Conservation (phyloP, 2,797 vertebrate species). For the Myiotriccus ornatus region DNA sequence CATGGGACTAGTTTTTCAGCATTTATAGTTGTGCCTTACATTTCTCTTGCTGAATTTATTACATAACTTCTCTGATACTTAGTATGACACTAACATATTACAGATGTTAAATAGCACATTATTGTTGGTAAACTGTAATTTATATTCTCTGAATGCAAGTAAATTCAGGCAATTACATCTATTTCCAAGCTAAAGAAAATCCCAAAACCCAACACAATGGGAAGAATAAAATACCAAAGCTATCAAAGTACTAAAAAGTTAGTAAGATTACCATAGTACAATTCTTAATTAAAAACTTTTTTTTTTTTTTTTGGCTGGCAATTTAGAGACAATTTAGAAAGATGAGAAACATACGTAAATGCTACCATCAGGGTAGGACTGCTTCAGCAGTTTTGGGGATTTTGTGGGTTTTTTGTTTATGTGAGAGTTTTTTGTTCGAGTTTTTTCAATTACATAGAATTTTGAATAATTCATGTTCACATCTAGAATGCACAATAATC, state of each 20-base stretch:
- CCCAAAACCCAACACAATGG: background rate
- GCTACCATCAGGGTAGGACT: background rate
- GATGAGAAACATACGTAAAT: background rate
- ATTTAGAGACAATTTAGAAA: background rate
- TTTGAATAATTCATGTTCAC: background rate
- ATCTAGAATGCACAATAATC: background rate
- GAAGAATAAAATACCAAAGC: background rate
- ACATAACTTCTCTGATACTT: background rate
- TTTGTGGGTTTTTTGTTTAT: rapidly evolving
- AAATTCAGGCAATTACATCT: background rate
- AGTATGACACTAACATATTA: background rate
- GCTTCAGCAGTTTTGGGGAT: rapidly evolving
- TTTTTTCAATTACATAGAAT: background rate
- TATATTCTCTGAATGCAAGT: background rate
- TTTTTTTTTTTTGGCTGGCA: background rate
- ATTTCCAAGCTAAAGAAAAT: background rate
- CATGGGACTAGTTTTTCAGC: background rate
- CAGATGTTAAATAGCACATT: background rate
- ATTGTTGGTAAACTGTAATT: background rate
- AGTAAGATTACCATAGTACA: background rate
- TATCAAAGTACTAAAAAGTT: background rate
- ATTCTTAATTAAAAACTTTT: background rate
- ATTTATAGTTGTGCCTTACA: background rate
- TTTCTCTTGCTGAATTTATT: background rate
- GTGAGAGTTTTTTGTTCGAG: rapidly evolving